Percentiles rank a stretch among this genome's conserved stretches.
Conservation (phyloP, 2,113 vertebrate species). For the Stigmatopora nigra region DNA sequence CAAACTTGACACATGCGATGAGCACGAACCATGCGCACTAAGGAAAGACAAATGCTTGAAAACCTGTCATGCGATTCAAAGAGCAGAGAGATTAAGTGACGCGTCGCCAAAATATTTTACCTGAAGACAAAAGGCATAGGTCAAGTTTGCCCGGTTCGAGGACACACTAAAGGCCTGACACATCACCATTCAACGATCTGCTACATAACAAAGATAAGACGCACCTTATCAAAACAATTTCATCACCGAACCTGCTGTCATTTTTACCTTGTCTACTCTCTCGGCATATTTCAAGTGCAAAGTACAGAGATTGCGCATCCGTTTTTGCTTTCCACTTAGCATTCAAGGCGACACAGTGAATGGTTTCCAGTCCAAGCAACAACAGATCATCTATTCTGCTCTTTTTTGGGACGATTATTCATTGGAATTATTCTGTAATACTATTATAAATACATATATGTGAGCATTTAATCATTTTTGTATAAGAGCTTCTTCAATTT, state of each 20-base stretch:
- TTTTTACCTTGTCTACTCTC: neutral
- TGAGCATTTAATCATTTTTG: too few species aligned
- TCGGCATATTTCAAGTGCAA: neutral
- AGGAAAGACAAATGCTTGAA: constrained; percentile 11
- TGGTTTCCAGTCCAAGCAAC: neutral
- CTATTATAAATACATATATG: too few species aligned
- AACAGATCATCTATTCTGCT: neutral
- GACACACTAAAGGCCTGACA: neutral
- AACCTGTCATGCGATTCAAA: constrained; percentile 16
- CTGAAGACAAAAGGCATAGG: constrained; percentile 32
- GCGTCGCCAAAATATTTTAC: constrained; percentile 1
- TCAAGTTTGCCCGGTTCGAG: neutral
- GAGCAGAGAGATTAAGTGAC: constrained; percentile 10
- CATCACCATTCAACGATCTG: neutral
- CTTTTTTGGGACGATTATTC: too few species aligned
- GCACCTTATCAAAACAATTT: neutral
- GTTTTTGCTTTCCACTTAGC: too few species aligned
- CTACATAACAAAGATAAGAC: neutral
- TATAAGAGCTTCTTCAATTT: too few species aligned
- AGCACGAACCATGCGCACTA: neutral
- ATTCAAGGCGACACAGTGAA: neutral
- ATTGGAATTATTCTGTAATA: too few species aligned
- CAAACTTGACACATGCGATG: too few species aligned
- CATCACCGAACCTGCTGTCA: neutral
- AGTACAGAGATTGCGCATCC: too few species aligned